These are phyloP conservation scores for Platygyra sinensis DNA, from an alignment of 64 coral and sea anemone species.

Conservation along the genomic window DNA sequence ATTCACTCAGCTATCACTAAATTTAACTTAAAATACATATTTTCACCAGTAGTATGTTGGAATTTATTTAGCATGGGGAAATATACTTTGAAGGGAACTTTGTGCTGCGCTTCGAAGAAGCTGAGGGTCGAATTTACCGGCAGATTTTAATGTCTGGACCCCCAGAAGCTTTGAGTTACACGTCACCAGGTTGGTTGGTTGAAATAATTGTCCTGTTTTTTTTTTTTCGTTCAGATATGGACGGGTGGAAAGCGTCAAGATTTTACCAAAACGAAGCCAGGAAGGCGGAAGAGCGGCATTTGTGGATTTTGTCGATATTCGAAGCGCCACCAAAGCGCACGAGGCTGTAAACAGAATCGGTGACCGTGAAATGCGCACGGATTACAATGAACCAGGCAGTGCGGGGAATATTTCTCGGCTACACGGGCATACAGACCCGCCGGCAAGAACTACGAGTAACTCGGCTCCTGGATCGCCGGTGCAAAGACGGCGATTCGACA, in stretches of 20 bases:
- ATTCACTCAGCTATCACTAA: background rate
- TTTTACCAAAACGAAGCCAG: slow-evolving; percentile 87
- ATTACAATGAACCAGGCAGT: slow-evolving; percentile 93
- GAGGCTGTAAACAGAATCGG: slow-evolving; percentile 95
- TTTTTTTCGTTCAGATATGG: slow-evolving; percentile 76
- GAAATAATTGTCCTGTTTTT: background rate
- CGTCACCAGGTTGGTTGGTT: slow-evolving; percentile 31
- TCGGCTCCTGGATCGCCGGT: slow-evolving; percentile 58
- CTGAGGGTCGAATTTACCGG: too few relatives aligned
- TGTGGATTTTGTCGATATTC: slow-evolving; percentile 98
- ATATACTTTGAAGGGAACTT: background rate
- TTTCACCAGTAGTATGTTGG: background rate
- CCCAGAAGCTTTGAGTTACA: slow-evolving; percentile 15
- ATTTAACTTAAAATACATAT: background rate
- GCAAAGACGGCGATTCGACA: slow-evolving; percentile 77
- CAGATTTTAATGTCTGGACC: background rate
- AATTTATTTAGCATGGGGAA: background rate
- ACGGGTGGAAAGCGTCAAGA: slow-evolving; percentile 91
- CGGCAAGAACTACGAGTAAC: slow-evolving; percentile 38
- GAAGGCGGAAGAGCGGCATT: slow-evolving; percentile 96
- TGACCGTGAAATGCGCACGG: slow-evolving; percentile 93
- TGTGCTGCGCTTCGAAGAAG: too few relatives aligned
- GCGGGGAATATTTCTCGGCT: slow-evolving; percentile 61
- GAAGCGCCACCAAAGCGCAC: slow-evolving; percentile 97
- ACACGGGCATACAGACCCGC: slow-evolving; percentile 60